These are phyloP conservation scores for Branchellion lobata DNA, from an alignment of 2,888 invertebrate species.

Conservation along the genomic window DNA sequence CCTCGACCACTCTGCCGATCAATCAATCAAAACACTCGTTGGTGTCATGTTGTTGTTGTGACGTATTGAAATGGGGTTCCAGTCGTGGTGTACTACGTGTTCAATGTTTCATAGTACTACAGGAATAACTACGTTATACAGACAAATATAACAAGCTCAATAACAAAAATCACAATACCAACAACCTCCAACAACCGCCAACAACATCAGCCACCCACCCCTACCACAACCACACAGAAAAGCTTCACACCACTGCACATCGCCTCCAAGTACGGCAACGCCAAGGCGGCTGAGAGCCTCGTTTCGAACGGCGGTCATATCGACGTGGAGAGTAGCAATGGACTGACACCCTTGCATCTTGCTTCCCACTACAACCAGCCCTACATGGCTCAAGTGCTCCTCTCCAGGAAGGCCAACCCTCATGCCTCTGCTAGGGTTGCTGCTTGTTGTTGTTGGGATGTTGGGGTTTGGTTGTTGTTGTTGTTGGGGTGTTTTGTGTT, in stretches of 20 bases:
- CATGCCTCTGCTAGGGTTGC: conserved; percentile 84
- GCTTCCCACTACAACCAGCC: conserved; percentile 98
- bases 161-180: no score
- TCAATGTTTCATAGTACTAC: no score
- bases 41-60: neutral
- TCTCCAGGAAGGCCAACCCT: conserved; percentile 92
- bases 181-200: no score
- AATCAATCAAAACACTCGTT: conserved; percentile 85
- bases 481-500: neutral
- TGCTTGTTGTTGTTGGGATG: neutral
- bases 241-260: conserved; percentile 97
- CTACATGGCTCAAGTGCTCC: conserved; percentile 74
- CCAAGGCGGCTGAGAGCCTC: conserved; percentile 80
- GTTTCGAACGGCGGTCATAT: conserved; percentile 91
- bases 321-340: conserved; percentile 86
- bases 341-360: conserved; percentile 95
- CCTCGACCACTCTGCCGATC: conserved; percentile 86
- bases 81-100: no score
- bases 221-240: no score
- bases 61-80: neutral
- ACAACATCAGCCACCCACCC: no score
- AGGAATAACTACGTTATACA: no score
- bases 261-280: conserved; percentile 95
- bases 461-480: neutral
- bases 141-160: no score